Evolutionary conservation across 2,797 vertebrate species (phyloP).

Genomic region (Merluccius polli): DNA sequence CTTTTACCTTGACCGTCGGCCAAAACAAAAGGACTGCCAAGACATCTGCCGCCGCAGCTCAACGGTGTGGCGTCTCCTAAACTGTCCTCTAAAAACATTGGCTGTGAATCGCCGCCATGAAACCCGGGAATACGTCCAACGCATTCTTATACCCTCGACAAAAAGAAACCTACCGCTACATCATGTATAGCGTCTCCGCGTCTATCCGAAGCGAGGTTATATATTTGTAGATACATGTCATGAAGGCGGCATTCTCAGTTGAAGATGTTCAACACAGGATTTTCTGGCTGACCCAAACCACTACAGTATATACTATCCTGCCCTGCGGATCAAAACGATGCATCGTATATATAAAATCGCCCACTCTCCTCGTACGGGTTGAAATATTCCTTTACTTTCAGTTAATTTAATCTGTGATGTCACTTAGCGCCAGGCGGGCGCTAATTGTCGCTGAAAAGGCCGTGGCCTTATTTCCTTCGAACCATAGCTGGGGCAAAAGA

Average conservation of each 20-base stretch:
- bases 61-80: background rate
- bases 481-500: background rate
- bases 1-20: background rate
- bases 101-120: background rate
- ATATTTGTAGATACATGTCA: background rate
- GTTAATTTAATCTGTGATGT: no score
- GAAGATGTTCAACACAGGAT: no score
- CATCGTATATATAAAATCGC: no score
- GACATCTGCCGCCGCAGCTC: background rate
- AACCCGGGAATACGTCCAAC: background rate
- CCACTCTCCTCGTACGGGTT: no score
- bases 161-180: background rate
- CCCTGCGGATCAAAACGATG: no score
- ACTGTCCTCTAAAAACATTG: background rate
- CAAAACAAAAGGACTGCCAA: background rate
- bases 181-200: no score
- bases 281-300: no score
- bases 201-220: background rate
- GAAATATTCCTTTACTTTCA: no score
- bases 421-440: no score
- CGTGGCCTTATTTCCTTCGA: background rate
- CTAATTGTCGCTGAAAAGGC: no score
- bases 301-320: no score
- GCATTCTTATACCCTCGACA: background rate
- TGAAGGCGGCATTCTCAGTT: background rate